A percentile compares a stretch with the other conserved stretches of the same genome.
Evolutionary conservation across 1,140 invertebrate genomes (phyloP).

Genomic region (Eciton burchellii): DNA sequence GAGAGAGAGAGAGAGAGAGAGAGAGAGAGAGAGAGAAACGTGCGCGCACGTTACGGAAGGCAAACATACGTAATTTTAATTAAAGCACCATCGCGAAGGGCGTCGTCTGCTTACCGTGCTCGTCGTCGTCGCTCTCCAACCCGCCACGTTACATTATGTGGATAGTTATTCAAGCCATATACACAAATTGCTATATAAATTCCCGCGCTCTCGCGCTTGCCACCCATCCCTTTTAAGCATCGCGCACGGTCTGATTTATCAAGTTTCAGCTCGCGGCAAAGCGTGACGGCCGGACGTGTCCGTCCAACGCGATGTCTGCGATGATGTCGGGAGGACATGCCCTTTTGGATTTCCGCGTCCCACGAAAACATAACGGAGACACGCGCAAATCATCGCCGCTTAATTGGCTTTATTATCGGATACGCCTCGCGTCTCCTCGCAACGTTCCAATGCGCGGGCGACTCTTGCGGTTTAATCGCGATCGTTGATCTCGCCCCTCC

Average conservation of each 20-base stretch:
- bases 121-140: constrained; percentile 61
- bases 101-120: constrained; percentile 76
- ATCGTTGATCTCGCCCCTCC: constrained; percentile 15
- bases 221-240: constrained; percentile 16
- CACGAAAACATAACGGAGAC: background rate
- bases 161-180: constrained; percentile 83
- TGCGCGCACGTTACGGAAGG: constrained; percentile 75
- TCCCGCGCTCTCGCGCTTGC: constrained; percentile 54
- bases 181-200: constrained; percentile 83
- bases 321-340: no score
- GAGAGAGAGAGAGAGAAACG: constrained; percentile 49
- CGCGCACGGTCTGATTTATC: background rate
- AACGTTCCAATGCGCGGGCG: background rate
- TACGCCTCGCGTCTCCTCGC: background rate
- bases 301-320: background rate
- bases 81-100: constrained; percentile 82
- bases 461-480: background rate
- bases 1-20: constrained; percentile 38
- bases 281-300: background rate
- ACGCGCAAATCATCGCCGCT: background rate
- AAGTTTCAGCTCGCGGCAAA: background rate
- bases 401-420: background rate
- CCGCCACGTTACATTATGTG: constrained; percentile 78
- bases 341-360: background rate
- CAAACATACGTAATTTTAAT: constrained; percentile 85